Evolutionary conservation across 2,888 invertebrate genomes (phyloP), one percentile per base, ranked within the genome.

Genomic region (Aleiodes testaceus): DNA sequence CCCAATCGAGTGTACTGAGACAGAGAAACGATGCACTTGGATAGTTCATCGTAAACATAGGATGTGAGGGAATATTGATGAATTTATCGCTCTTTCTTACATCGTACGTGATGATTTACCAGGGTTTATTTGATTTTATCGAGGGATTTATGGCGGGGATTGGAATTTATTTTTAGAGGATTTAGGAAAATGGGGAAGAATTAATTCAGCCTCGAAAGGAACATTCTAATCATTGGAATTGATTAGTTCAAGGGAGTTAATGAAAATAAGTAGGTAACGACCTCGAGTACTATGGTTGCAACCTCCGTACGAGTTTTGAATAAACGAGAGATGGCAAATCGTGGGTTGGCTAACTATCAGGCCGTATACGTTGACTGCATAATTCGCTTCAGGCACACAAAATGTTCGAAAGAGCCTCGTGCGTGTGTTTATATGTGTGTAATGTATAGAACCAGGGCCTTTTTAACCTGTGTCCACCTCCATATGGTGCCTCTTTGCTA

Each of bases 291-390:
- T 76, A 77, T 70, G 72, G 74, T 74, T 75, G 77, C 74, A 59
- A 73, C 67, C 75, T 63, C 52, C 63, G 63, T 80, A 76, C 78
- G 76, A 79, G 79, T 81, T 81, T 80, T 75, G 74, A 74, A 79
- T 79, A 79, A 74, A 71, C 76, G 76, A 76, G 78, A 18, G 47
- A 59, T 74, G 76, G 72, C 77, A 73, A 72, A 75, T 76, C 63
- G 74, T 81, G 79, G 80, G 78, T 77, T 79, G 82, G 79, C 79
- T 79, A 81, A 81, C 79, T 78, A 80, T 78, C 78, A 75, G 50
- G 70, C 77, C 68, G 66, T 44, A 68, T 76, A 77, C 75, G 79
- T 72, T 77, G 76, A 72, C 77, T 78, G 80, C 80, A 82, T 80
- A 81, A 82, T 81, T 78, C 77, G 78, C 78, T 55, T 64, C 72